phyloP scores from a whole-genome alignment of 2,113 vertebrate species.

The Arizona elegans region DNA sequence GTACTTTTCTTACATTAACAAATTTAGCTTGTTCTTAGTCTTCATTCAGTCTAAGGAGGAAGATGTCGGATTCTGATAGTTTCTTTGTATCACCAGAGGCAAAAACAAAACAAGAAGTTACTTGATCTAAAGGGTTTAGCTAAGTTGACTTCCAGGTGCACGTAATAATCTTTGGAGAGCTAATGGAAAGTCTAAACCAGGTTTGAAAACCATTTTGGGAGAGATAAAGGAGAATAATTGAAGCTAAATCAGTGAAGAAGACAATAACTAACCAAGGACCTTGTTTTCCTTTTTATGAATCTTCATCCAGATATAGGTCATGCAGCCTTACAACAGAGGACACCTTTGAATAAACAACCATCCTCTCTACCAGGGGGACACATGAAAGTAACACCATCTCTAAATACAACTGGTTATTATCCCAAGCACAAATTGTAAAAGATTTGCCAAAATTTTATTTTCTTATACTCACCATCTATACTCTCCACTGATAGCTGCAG shows the following conservation, averaged over 20 bases:
- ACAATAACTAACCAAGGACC: neutral
- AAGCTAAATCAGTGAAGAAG: neutral
- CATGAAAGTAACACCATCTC: neutral
- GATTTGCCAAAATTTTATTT: neutral
- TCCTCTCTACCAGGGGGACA: neutral
- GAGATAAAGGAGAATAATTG: neutral
- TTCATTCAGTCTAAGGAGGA: neutral
- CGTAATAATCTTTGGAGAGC: neutral
- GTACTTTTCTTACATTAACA: neutral
- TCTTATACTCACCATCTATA: conserved; percentile 76
- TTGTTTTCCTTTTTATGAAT: neutral
- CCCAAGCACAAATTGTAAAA: neutral
- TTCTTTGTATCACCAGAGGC: neutral
- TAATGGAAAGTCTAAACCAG: neutral
- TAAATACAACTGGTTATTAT: neutral
- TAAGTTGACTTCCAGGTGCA: neutral
- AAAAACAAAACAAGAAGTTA: neutral
- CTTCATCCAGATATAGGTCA: neutral
- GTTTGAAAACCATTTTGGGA: neutral
- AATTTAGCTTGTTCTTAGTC: neutral
- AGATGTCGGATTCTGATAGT: neutral
- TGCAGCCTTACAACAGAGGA: neutral
- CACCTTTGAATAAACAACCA: neutral
- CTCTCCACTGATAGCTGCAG: conserved; percentile 91
- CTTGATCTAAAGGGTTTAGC: neutral